A percentile compares a stretch with the other conserved stretches of the same genome.
Evolutionary conservation across 1,140 invertebrate genomes (phyloP).

Genomic region (Drosophila micromelanica): DNA sequence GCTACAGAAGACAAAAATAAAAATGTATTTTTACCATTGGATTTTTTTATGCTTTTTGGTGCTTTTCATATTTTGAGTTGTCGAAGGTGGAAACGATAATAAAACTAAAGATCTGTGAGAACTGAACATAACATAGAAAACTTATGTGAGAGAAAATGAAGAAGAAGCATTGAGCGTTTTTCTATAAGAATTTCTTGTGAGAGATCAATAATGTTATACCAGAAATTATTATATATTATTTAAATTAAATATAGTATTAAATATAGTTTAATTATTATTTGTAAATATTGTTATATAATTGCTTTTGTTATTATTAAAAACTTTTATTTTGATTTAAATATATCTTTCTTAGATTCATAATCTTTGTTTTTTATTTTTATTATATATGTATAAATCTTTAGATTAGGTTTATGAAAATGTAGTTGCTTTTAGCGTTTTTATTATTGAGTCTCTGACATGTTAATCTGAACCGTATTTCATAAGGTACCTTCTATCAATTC

Average conservation of each 20-base stretch:
- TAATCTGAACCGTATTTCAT: not conserved
- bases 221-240: not conserved
- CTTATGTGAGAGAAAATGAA: not conserved
- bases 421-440: not conserved
- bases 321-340: not conserved
- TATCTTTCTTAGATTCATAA: not conserved
- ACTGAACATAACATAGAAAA: not conserved
- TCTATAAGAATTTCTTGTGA: not conserved
- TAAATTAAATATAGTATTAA: not conserved
- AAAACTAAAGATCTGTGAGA: slow-evolving; percentile 3
- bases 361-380: not conserved
- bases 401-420: not conserved
- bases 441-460: not conserved
- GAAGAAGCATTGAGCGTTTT: not conserved
- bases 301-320: not conserved
- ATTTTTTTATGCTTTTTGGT: slow-evolving; percentile 25
- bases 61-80: slow-evolving; percentile 27
- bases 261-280: no score
- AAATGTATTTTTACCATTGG: slow-evolving; percentile 39
- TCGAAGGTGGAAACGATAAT: slow-evolving; percentile 35
- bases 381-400: not conserved
- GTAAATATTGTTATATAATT: no score
- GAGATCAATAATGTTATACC: not conserved
- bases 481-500: not conserved
- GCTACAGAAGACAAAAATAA: slow-evolving; percentile 20